A percentile compares a stretch with the other conserved stretches of the same genome.
These are phyloP conservation scores for Halotydeus destructor DNA, from an alignment of 1,140 invertebrate genomes.

Conservation along the genomic window DNA sequence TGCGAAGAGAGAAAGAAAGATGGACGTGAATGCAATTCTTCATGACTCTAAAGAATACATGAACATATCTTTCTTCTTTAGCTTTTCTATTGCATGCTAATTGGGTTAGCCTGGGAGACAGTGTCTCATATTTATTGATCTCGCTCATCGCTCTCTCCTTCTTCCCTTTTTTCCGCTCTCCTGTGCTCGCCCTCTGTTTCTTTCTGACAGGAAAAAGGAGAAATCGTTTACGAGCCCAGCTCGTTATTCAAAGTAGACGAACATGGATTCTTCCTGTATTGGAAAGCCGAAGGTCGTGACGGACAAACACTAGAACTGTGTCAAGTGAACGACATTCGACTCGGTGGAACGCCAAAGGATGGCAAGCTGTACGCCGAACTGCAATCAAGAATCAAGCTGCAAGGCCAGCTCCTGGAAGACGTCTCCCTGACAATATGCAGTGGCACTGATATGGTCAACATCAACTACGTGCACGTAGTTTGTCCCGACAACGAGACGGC, in stretches of 20 bases:
- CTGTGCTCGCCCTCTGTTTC: constrained; percentile 1
- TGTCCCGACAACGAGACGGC: constrained; percentile 74
- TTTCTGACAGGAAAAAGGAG: constrained; percentile 51
- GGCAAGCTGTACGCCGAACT: constrained; percentile 57
- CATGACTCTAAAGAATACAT: neutral
- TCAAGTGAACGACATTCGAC: constrained; percentile 87
- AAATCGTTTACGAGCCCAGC: constrained; percentile 59
- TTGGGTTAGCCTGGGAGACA: neutral
- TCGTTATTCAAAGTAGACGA: constrained; percentile 90
- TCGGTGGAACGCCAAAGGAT: constrained; percentile 69
- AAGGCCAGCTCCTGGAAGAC: constrained; percentile 60
- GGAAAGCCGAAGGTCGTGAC: constrained; percentile 94
- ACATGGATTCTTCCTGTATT: constrained; percentile 96
- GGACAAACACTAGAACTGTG: constrained; percentile 88
- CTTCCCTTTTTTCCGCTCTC: constrained; percentile 2
- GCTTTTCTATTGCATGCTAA: neutral
- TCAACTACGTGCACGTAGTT: constrained; percentile 85
- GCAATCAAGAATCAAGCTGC: constrained; percentile 30
- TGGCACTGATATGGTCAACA: constrained; percentile 96
- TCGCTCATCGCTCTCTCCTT: no score
- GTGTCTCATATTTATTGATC: neutral
- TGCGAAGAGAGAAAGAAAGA: no score
- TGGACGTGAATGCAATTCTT: neutral
- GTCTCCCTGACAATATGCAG: constrained; percentile 93
- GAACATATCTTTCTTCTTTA: constrained; percentile 4